phyloP scores from a whole-genome alignment of 2,113 vertebrate species.

The Prietella phreatophila region DNA sequence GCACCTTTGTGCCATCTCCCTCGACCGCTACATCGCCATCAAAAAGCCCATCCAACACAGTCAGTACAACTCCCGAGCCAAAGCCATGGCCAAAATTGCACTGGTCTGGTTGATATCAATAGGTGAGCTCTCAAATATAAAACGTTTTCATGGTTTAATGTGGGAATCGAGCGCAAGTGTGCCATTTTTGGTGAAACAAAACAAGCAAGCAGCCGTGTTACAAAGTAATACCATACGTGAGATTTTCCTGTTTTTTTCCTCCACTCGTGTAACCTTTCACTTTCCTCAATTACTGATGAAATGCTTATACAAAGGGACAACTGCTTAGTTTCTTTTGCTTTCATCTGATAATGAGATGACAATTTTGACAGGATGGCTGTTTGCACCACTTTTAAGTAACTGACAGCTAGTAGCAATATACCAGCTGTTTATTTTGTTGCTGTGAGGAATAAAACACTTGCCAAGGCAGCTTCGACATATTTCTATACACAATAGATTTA shows the following conservation, averaged over 20 bases:
- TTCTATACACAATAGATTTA: slow-evolving; percentile 11
- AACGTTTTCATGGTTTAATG: not conserved
- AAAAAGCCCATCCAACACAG: slow-evolving; percentile 97
- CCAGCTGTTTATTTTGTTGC: slow-evolving; percentile 28
- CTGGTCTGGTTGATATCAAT: slow-evolving; percentile 97
- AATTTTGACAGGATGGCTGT: not conserved
- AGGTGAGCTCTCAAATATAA: slow-evolving; percentile 69
- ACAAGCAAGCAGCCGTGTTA: not conserved
- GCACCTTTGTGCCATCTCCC: slow-evolving; percentile 97
- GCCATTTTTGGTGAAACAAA: not conserved
- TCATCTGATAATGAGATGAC: slow-evolving; percentile 26
- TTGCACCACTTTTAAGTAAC: slow-evolving; percentile 27
- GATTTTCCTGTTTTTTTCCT: not conserved
- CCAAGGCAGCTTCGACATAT: slow-evolving; percentile 6
- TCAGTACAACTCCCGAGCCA: slow-evolving; percentile 91
- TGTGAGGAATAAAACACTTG: slow-evolving; percentile 10
- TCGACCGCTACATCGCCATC: slow-evolving; percentile 96
- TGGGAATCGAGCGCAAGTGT: not conserved
- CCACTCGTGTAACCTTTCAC: not conserved
- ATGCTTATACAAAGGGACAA: slow-evolving; percentile 12
- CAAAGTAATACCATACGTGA: not conserved
- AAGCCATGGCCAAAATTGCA: slow-evolving; percentile 87
- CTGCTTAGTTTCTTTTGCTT: slow-evolving; percentile 14
- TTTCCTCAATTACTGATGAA: not conserved
- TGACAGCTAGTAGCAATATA: slow-evolving; percentile 28